A percentile compares a stretch with the other conserved stretches of the same genome.
Conservation (phyloP, 92 coral and sea anemone species). For the Palythoa heliodiscus region DNA sequence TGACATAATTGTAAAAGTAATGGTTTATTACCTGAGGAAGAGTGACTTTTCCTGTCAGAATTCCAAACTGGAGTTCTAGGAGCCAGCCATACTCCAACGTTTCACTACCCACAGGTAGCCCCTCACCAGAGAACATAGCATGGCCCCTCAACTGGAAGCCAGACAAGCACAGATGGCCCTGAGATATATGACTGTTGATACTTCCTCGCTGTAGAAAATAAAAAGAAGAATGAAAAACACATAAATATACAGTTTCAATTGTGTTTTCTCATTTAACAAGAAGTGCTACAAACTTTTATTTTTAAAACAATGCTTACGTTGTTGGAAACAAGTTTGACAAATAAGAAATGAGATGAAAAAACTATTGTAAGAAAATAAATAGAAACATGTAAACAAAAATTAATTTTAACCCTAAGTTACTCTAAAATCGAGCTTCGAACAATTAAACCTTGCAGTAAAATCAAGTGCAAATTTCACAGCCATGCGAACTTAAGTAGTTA, state of each 20-base stretch:
- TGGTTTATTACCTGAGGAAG: slow-evolving; percentile 83
- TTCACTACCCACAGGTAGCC: slow-evolving; percentile 92
- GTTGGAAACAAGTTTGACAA: too few species aligned
- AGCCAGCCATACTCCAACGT: slow-evolving; percentile 98
- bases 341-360: neutral
- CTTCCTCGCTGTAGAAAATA: slow-evolving; percentile 74
- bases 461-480: too few species aligned
- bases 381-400: too few species aligned
- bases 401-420: too few species aligned
- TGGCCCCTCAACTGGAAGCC: slow-evolving; percentile 98
- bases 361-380: neutral
- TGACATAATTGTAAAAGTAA: too few species aligned
- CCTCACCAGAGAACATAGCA: slow-evolving; percentile 96
- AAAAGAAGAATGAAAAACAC: neutral
- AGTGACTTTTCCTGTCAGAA: slow-evolving; percentile 89
- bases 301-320: neutral
- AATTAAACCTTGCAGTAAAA: too few species aligned
- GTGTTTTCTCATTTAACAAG: neutral
- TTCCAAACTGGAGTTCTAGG: slow-evolving; percentile 92
- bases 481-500: too few species aligned
- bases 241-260: too few species aligned
- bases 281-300: neutral
- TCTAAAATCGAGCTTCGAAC: too few species aligned
- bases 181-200: slow-evolving; percentile 73
- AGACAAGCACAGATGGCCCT: slow-evolving; percentile 89